These are phyloP conservation scores for Aporophyla nigra DNA, from an alignment of 2,888 invertebrate species.

Conservation along the genomic window DNA sequence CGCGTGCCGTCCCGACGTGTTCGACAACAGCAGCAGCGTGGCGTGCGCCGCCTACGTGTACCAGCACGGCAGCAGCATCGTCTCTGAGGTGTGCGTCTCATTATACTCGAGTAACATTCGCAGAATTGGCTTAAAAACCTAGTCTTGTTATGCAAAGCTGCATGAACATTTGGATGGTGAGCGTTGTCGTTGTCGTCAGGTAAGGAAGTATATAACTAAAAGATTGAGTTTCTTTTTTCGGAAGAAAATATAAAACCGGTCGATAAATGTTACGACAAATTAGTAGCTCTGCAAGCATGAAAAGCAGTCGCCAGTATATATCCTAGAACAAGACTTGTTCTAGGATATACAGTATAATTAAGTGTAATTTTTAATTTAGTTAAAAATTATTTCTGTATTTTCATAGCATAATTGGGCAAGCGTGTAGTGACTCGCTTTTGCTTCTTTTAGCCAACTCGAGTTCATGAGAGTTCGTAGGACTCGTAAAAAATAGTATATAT, in stretches of 20 bases:
- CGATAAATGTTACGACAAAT: not conserved
- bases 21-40: conserved; percentile 77
- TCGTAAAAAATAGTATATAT: conserved; percentile 32
- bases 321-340: conserved; percentile 3
- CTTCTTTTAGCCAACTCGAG: conserved; percentile 23
- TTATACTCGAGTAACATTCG: not conserved
- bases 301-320: not conserved
- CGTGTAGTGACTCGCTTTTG: conserved; percentile 24
- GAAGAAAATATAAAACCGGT: not conserved
- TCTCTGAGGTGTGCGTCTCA: conserved; percentile 86
- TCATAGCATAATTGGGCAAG: not conserved
- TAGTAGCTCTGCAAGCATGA: not conserved
- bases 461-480: conserved; percentile 52
- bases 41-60: conserved; percentile 87
- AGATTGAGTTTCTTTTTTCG: not conserved
- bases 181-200: not conserved
- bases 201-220: not conserved
- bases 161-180: not conserved
- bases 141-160: not conserved
- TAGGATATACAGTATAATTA: no score
- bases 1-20: conserved; percentile 78
- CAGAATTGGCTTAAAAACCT: not conserved
- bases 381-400: conserved; percentile 15
- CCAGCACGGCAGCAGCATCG: conserved; percentile 87
- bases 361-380: no score